Conservation (phyloP, 1,140 invertebrate genomes). For the Macrostomum lignano region DNA sequence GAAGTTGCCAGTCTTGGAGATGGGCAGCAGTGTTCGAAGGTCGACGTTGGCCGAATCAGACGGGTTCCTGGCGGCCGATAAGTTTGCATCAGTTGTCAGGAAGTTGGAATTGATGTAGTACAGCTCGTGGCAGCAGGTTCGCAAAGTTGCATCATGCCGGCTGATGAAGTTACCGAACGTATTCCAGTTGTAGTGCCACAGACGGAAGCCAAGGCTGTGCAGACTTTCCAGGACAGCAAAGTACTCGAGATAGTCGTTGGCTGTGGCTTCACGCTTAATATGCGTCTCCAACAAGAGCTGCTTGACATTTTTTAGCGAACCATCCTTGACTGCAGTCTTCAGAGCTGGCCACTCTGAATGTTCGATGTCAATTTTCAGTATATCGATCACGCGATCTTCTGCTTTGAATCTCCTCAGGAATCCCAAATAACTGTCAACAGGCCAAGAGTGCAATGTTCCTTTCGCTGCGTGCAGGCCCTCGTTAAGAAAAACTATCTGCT, state of each 20-base stretch:
- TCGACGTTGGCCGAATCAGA: no score
- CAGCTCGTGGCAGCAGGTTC: conserved; percentile 1
- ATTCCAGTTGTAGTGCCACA: background rate
- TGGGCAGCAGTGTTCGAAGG: no score
- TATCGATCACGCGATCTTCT: background rate
- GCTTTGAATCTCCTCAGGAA: background rate
- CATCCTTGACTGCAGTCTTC: background rate
- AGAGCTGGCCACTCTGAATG: conserved; percentile 1
- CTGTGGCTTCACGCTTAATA: background rate
- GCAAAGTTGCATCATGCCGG: background rate
- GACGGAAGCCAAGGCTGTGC: background rate
- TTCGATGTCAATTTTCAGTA: conserved; percentile 3
- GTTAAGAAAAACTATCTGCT: no score
- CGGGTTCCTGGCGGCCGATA: no score
- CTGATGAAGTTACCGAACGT: background rate
- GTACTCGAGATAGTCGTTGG: background rate
- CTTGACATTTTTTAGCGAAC: background rate
- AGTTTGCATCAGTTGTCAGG: no score
- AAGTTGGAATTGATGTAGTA: background rate
- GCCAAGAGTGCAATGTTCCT: no score
- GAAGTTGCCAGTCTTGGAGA: no score
- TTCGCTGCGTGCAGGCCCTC: no score
- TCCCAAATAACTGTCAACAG: no score
- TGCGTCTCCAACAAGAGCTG: conserved; percentile 1
- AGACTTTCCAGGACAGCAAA: background rate